These are phyloP conservation scores for Cheirogaleus major DNA, from an alignment of 2,797 vertebrate genomes.

Conservation along the genomic window DNA sequence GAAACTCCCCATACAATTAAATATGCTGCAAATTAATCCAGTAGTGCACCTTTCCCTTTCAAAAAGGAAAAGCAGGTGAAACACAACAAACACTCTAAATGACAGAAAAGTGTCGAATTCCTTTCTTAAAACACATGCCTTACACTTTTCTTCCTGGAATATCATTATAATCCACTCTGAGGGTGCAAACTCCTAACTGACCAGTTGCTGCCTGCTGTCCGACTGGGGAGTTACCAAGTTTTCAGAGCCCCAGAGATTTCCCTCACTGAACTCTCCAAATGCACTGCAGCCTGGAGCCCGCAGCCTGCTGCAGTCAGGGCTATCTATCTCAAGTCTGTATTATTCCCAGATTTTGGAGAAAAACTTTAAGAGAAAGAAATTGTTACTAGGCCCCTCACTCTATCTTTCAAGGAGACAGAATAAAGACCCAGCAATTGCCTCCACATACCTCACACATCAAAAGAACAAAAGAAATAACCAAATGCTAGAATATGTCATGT, in stretches of 20 bases:
- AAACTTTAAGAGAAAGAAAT: neutral
- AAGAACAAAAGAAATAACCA: neutral
- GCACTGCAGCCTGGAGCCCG: neutral
- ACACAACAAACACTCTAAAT: slow-evolving; percentile 21
- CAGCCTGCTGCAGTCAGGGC: neutral
- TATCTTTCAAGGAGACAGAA: neutral
- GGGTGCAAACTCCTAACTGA: neutral
- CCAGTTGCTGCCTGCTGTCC: neutral
- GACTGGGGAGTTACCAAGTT: neutral
- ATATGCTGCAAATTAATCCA: neutral
- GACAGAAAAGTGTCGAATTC: neutral
- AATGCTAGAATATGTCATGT: neutral
- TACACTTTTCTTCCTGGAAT: neutral
- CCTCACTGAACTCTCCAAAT: neutral
- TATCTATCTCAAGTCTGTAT: neutral
- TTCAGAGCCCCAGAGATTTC: neutral
- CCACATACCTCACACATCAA: neutral
- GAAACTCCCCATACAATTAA: slow-evolving; percentile 39
- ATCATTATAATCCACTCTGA: neutral
- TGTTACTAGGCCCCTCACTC: neutral
- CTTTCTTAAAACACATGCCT: neutral
- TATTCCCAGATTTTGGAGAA: neutral
- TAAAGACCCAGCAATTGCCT: neutral
- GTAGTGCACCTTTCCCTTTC: neutral
- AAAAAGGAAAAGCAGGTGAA: slow-evolving; percentile 28